phyloP scores from a whole-genome alignment of 2,113 vertebrate species.

The Garra rufa region DNA sequence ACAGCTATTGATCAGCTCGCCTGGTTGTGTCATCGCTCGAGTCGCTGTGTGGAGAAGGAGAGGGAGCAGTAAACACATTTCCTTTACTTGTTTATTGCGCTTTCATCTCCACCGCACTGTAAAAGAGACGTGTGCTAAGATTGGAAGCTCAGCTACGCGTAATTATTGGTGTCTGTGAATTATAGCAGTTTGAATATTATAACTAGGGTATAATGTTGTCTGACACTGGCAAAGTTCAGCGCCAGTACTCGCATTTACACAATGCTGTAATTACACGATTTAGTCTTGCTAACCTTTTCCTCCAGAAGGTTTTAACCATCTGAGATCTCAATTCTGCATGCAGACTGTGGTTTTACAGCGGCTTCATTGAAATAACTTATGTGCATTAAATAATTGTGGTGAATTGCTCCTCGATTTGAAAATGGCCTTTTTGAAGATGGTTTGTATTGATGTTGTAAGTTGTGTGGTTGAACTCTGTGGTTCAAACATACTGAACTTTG shows the following conservation, averaged over 20 bases:
- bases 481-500: neutral
- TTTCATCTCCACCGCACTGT: neutral
- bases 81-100: conserved; percentile 39
- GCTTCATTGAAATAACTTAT: neutral
- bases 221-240: conserved; percentile 27
- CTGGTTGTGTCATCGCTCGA: conserved; percentile 58
- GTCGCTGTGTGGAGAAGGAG: conserved; percentile 53
- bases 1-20: conserved; percentile 66
- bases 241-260: neutral
- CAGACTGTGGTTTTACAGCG: conserved; percentile 16
- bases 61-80: conserved; percentile 28
- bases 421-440: neutral
- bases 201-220: neutral
- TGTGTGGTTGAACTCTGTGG: neutral
- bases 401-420: neutral
- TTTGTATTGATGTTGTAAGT: neutral
- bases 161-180: conserved; percentile 22
- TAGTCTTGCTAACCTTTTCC: neutral
- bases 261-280: neutral
- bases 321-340: neutral
- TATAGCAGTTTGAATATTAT: neutral
- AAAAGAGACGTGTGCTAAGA: conserved; percentile 1
- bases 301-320: neutral
- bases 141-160: neutral
- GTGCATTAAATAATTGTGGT: neutral